phyloP scores from a whole-genome alignment of 2,888 invertebrate species.

The Caenorhabditis macrosperma region DNA sequence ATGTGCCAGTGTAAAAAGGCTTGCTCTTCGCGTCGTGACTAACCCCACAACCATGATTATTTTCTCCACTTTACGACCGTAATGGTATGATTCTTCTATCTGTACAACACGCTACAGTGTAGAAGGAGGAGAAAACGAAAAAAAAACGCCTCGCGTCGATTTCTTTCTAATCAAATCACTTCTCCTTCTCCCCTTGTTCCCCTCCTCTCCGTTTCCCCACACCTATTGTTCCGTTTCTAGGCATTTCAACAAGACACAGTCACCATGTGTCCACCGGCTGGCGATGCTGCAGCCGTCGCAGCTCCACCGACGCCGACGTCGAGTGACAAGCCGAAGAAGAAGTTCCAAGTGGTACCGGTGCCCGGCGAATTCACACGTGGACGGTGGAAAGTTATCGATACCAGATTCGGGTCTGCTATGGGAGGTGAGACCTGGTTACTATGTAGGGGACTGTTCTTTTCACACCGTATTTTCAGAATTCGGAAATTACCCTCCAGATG shows the following conservation, averaged over 20 bases:
- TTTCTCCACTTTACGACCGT: too few relatives aligned
- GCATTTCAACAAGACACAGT: slow-evolving; percentile 39
- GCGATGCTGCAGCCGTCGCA: slow-evolving; percentile 9
- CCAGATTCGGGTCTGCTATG: slow-evolving; percentile 53
- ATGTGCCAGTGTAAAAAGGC: too few relatives aligned
- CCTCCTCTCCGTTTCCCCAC: too few relatives aligned
- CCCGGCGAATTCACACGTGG: slow-evolving; percentile 77
- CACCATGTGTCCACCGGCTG: slow-evolving; percentile 18
- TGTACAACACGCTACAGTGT: too few relatives aligned
- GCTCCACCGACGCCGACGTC: slow-evolving; percentile 4
- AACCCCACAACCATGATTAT: too few relatives aligned
- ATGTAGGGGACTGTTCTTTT: neutral
- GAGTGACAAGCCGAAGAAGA: slow-evolving; percentile 43
- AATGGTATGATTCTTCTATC: too few relatives aligned
- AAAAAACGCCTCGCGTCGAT: too few relatives aligned
- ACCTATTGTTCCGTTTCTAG: too few relatives aligned
- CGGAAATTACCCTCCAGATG: slow-evolving; percentile 57
- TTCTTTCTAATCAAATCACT: neutral
- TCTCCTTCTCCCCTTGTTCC: too few relatives aligned
- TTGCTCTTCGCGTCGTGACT: too few relatives aligned
- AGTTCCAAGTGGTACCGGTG: slow-evolving; percentile 74
- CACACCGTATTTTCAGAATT: slow-evolving; percentile 35
- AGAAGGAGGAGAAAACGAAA: too few relatives aligned
- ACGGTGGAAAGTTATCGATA: slow-evolving; percentile 73
- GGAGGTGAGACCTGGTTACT: slow-evolving; percentile 36